These are phyloP conservation scores for Ctenopoma multispine DNA, from an alignment of 2,797 vertebrate species.

Conservation along the genomic window DNA sequence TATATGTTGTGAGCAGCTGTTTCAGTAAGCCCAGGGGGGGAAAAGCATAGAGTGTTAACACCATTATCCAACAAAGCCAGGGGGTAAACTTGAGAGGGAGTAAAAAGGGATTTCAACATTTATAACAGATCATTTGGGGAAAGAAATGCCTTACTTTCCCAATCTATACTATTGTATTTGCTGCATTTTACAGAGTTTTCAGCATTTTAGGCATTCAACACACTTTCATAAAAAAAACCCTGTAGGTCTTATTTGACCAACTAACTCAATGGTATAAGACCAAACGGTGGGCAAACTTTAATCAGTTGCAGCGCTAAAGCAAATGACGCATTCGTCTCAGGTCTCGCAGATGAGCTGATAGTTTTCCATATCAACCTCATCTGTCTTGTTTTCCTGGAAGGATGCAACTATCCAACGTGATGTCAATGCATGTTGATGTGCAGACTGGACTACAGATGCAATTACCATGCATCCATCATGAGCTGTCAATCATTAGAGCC, in stretches of 20 bases:
- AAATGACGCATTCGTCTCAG: conserved; percentile 39
- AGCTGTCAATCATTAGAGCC: conserved; percentile 54
- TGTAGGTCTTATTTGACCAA: conserved; percentile 3
- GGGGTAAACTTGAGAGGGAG: conserved; percentile 38
- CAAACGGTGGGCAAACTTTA: conserved; percentile 19
- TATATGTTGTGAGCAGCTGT: conserved; percentile 68
- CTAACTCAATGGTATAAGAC: neutral
- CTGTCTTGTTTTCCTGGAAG: conserved; percentile 58
- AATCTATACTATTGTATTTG: neutral
- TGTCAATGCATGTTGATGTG: conserved; percentile 41
- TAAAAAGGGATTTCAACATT: conserved; percentile 24
- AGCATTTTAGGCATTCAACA: conserved; percentile 4
- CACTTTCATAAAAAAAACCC: too few species aligned
- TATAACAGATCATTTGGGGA: conserved; percentile 43
- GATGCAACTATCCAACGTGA: conserved; percentile 42
- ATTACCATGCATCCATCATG: conserved; percentile 66
- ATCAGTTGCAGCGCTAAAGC: conserved; percentile 33
- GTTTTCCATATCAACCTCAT: conserved; percentile 54
- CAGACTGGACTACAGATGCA: conserved; percentile 70
- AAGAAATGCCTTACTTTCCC: neutral
- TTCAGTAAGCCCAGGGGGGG: conserved; percentile 45
- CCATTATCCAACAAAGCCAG: conserved; percentile 51
- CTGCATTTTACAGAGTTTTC: neutral
- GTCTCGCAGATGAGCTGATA: conserved; percentile 42
- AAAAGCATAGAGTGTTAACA: conserved; percentile 46